Evolutionary conservation across 2,888 invertebrate species (phyloP).

Genomic region (Lathronympha strigana): DNA sequence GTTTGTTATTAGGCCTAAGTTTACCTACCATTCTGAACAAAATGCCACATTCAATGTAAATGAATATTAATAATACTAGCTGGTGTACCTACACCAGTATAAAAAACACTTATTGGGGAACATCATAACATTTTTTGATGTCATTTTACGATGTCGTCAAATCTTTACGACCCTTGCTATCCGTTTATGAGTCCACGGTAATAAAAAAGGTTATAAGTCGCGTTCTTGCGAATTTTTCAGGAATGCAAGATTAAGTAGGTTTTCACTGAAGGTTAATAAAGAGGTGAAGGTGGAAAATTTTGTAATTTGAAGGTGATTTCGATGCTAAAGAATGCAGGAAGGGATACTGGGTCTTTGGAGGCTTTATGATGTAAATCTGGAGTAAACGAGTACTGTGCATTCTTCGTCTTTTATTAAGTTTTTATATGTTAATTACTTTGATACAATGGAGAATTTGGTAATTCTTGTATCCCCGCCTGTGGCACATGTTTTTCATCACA

Average conservation of each 20-base stretch:
- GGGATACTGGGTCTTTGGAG: slow-evolving; percentile 10
- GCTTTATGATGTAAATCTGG: neutral
- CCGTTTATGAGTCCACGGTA: slow-evolving; percentile 31
- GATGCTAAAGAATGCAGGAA: slow-evolving; percentile 28
- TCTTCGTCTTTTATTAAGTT: neutral
- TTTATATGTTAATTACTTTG: neutral
- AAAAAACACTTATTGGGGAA: slow-evolving; percentile 33
- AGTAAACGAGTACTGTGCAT: neutral
- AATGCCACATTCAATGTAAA: neutral
- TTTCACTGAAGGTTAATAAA: slow-evolving; percentile 31
- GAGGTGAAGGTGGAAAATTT: neutral
- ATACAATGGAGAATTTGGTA: too few relatives aligned
- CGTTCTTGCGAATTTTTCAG: slow-evolving; percentile 37
- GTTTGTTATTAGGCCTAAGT: too few relatives aligned
- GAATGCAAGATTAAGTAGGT: slow-evolving; percentile 36
- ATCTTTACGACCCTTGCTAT: slow-evolving; percentile 35
- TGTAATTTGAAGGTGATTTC: slow-evolving; percentile 29
- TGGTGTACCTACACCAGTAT: slow-evolving; percentile 12
- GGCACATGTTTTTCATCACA: too few relatives aligned
- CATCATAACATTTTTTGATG: slow-evolving; percentile 41
- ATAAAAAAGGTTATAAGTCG: slow-evolving; percentile 34
- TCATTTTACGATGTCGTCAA: slow-evolving; percentile 39
- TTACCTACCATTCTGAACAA: too few relatives aligned
- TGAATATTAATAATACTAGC: slow-evolving; percentile 21
- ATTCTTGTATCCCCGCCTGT: too few relatives aligned